phyloP scores from a whole-genome alignment of 2,797 vertebrate genomes.

The Hippoglossus hippoglossus region DNA sequence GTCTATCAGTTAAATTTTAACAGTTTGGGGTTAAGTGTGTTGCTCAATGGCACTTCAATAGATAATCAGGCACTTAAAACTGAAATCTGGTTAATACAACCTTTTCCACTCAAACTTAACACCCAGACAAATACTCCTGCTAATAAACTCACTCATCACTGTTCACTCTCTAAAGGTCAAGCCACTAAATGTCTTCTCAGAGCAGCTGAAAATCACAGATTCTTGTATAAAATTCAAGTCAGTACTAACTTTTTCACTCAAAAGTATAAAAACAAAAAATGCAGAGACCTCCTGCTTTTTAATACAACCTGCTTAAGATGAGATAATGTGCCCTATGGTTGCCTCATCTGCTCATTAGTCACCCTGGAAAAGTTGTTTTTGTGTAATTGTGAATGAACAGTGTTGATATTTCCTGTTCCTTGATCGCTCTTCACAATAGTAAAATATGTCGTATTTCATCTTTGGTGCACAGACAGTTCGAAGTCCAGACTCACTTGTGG shows the following conservation, averaged over 20 bases:
- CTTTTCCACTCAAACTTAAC: constrained; percentile 1
- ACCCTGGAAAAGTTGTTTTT: neutral
- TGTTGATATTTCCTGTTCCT: constrained; percentile 3
- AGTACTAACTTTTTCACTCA: neutral
- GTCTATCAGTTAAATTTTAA: neutral
- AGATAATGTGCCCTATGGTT: neutral
- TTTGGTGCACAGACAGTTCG: neutral
- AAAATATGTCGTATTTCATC: neutral
- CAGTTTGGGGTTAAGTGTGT: constrained; percentile 25
- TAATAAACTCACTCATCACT: neutral
- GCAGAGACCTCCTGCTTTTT: neutral
- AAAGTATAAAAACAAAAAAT: constrained; percentile 2
- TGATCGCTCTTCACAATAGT: neutral
- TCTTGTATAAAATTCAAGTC: constrained; percentile 13
- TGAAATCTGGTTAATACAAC: neutral
- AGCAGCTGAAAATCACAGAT: constrained; percentile 19
- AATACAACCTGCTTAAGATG: neutral
- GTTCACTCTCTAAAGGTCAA: constrained; percentile 12
- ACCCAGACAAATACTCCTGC: neutral
- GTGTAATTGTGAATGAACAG: neutral
- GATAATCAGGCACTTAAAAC: constrained; percentile 4
- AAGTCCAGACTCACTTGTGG: no score
- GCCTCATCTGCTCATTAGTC: neutral
- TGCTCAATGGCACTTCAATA: constrained; percentile 40
- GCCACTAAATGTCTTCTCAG: constrained; percentile 29